A percentile compares a stretch with the other conserved stretches of the same genome.
phyloP scores from a whole-genome alignment of 2,113 vertebrate species.

The Myodes glareolus region DNA sequence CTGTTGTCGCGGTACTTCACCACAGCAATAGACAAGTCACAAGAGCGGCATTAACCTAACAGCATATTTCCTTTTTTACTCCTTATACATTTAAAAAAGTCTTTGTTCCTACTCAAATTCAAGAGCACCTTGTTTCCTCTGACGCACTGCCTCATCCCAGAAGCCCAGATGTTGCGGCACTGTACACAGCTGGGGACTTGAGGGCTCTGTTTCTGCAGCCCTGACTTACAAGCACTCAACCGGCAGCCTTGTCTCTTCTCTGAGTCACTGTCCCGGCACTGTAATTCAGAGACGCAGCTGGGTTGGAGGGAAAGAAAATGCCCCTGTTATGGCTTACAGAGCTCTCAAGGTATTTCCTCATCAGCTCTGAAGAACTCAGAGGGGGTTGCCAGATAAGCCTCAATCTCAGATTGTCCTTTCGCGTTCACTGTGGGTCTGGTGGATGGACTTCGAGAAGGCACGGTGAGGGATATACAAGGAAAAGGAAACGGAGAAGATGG shows the following conservation, averaged over 20 bases:
- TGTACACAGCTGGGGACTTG: background rate
- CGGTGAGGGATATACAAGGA: background rate
- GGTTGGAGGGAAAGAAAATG: background rate
- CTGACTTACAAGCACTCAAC: background rate
- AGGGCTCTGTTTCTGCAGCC: background rate
- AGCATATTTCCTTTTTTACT: background rate
- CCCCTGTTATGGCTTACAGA: background rate
- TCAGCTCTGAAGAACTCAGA: background rate
- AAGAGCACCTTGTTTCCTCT: background rate
- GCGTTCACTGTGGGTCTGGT: background rate
- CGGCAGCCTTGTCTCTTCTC: background rate
- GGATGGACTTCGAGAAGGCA: background rate
- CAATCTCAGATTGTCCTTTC: background rate
- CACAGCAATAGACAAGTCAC: background rate
- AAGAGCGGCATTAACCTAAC: background rate
- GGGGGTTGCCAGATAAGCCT: fast-evolving
- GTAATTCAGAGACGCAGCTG: background rate
- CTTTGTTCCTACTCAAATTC: background rate
- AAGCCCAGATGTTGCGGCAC: background rate
- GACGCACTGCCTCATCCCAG: background rate
- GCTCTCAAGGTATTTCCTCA: background rate
- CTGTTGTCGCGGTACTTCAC: background rate
- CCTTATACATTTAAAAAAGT: background rate
- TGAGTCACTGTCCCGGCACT: background rate
- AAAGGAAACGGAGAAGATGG: background rate